These are phyloP conservation scores for Nemopilema nomurai DNA, from an alignment of 30 jellyfish, hydroid and myxozoan species.

Conservation along the genomic window DNA sequence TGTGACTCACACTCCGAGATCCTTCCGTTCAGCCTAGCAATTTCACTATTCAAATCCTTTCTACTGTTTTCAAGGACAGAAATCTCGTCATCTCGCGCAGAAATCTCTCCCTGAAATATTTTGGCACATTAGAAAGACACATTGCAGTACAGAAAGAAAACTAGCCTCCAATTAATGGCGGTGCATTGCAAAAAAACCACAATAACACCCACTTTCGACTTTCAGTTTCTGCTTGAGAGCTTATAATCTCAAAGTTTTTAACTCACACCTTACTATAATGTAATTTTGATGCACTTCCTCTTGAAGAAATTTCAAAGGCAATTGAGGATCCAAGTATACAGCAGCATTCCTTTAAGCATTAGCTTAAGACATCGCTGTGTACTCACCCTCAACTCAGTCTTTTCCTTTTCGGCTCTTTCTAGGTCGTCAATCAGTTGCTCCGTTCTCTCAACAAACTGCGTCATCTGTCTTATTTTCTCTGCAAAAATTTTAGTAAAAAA, in stretches of 20 bases:
- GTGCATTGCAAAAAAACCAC: too few relatives aligned
- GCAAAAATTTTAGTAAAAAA: too few relatives aligned
- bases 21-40: conserved; percentile 32
- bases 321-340: too few relatives aligned
- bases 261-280: too few relatives aligned
- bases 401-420: conserved; percentile 34
- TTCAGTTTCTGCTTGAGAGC: too few relatives aligned
- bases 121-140: background rate
- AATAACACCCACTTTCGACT: too few relatives aligned
- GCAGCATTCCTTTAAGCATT: background rate
- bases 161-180: too few relatives aligned
- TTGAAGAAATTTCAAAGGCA: too few relatives aligned
- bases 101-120: conserved; percentile 30
- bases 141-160: too few relatives aligned
- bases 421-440: conserved; percentile 43
- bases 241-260: too few relatives aligned
- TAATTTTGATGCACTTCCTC: too few relatives aligned
- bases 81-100: conserved; percentile 26
- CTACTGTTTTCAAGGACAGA: conserved; percentile 35
- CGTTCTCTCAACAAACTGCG: conserved; percentile 59
- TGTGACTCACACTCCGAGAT: conserved; percentile 36
- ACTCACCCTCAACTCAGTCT: conserved; percentile 33
- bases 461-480: conserved; percentile 54
- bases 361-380: background rate
- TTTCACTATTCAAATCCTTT: conserved; percentile 6